These are phyloP conservation scores for Syrphus vitripennis DNA, from an alignment of 2,888 invertebrate genomes.

Conservation along the genomic window DNA sequence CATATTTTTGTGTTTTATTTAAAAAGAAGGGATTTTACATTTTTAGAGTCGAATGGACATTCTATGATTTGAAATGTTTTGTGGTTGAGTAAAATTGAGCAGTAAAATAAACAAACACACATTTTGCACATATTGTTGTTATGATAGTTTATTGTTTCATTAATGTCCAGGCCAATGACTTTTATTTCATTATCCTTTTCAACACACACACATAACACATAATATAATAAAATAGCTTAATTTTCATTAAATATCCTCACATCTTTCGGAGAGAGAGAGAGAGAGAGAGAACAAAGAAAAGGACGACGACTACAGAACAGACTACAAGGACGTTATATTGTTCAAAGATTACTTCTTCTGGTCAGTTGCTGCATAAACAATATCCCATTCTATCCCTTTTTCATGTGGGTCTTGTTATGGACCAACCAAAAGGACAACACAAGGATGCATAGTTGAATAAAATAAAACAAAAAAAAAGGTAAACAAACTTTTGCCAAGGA, in stretches of 20 bases:
- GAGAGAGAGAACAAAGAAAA: not conserved
- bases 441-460: not conserved
- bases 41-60: not conserved
- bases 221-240: constrained; percentile 21
- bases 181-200: not conserved
- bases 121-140: not conserved
- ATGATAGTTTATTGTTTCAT: not conserved
- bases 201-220: not conserved
- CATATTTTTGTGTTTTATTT: not conserved
- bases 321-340: not conserved
- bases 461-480: constrained; percentile 14
- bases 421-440: not conserved
- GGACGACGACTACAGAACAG: not conserved
- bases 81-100: not conserved
- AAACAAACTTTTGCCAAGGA: constrained; percentile 48
- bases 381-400: not conserved
- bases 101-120: not conserved
- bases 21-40: not conserved
- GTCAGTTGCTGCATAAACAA: constrained; percentile 51
- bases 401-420: not conserved
- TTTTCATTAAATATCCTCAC: constrained; percentile 36
- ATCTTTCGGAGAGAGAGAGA: too few relatives aligned
- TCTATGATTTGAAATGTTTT: not conserved
- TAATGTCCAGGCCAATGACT: not conserved
- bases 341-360: constrained; percentile 39